These are phyloP conservation scores for Amphipyra berbera DNA, from an alignment of 2,888 invertebrate species.

Conservation along the genomic window DNA sequence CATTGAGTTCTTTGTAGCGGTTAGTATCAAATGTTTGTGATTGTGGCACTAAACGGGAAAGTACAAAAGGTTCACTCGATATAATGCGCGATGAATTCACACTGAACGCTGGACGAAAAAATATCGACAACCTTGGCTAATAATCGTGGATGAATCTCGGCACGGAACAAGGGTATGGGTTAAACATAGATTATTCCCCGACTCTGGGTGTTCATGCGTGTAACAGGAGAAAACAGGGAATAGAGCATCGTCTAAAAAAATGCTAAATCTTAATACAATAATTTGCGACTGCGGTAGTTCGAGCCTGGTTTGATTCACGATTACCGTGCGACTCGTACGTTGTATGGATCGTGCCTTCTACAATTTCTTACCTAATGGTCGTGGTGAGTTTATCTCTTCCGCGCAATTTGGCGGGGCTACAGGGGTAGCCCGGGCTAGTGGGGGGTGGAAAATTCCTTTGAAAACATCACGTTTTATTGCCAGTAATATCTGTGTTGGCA, in stretches of 20 bases:
- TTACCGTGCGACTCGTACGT: background rate
- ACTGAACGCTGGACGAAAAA: too few species aligned
- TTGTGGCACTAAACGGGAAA: background rate
- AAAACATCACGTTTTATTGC: constrained; percentile 56
- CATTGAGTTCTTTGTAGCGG: constrained; percentile 37
- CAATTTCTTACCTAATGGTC: background rate
- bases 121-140: too few species aligned
- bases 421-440: constrained; percentile 5
- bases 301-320: too few species aligned
- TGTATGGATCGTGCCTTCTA: constrained; percentile 18
- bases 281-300: too few species aligned
- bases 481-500: constrained; percentile 28
- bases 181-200: too few species aligned
- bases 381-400: constrained; percentile 70
- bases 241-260: too few species aligned
- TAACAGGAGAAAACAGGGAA: too few species aligned
- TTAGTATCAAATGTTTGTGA: constrained; percentile 7
- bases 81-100: background rate
- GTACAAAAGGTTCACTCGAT: constrained; percentile 9
- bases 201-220: too few species aligned
- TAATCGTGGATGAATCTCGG: too few species aligned
- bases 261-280: too few species aligned
- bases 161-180: too few species aligned
- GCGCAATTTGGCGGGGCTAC: constrained; percentile 61
- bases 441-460: constrained; percentile 35